phyloP scores from a whole-genome alignment of 1,140 invertebrate species.

The Ceratoteleas bidentatus region DNA sequence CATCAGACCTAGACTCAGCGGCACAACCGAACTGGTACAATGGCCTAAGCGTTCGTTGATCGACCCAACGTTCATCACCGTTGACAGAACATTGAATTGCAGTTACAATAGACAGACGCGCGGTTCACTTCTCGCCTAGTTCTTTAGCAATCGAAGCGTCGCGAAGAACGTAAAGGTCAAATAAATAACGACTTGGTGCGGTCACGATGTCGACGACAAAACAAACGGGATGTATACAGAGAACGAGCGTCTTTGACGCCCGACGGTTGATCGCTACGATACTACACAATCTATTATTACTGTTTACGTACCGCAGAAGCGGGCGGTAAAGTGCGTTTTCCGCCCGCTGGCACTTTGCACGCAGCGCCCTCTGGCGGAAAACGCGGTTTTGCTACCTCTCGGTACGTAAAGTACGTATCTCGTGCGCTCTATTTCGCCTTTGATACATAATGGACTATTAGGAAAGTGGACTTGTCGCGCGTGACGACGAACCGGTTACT shows the following conservation, averaged over 20 bases:
- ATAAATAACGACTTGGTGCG: slow-evolving; percentile 22
- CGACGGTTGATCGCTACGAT: slow-evolving; percentile 27
- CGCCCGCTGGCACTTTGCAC: not conserved
- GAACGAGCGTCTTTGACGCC: slow-evolving; percentile 38
- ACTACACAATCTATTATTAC: slow-evolving; percentile 48
- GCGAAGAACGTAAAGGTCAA: not conserved
- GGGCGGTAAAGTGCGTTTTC: no score
- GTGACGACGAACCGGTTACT: no score
- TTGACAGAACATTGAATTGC: slow-evolving; percentile 40
- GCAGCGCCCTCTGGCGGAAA: not conserved
- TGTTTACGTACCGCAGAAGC: not conserved
- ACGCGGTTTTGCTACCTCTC: no score
- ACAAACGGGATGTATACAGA: slow-evolving; percentile 33
- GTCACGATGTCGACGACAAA: slow-evolving; percentile 22
- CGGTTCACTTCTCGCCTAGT: slow-evolving; percentile 13
- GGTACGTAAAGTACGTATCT: no score
- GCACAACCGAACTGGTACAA: slow-evolving; percentile 41
- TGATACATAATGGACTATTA: no score
- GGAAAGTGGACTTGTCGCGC: no score
- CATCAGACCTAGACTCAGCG: slow-evolving; percentile 13
- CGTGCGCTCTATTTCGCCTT: no score
- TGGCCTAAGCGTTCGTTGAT: slow-evolving; percentile 54
- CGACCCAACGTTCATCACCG: slow-evolving; percentile 41
- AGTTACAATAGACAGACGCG: slow-evolving; percentile 26
- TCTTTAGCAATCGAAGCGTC: slow-evolving; percentile 11